Evolutionary conservation across 2,888 invertebrate genomes (phyloP).

Genomic region (Mylabris sibirica): DNA sequence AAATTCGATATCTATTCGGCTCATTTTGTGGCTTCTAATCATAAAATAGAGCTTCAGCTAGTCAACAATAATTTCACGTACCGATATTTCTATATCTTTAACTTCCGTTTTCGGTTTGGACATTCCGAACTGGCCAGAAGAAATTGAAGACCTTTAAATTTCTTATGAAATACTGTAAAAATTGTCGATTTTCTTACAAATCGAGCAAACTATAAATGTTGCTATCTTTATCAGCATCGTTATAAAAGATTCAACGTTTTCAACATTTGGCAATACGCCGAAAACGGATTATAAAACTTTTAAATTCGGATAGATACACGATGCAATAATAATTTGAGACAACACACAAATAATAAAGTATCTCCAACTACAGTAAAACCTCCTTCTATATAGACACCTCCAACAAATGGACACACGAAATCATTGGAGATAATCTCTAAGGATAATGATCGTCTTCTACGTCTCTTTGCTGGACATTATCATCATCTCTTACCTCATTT

Average conservation of each 20-base stretch:
- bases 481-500: too few species aligned
- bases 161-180: constrained; percentile 37
- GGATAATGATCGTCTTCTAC: too few species aligned
- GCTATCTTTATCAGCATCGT: constrained; percentile 15
- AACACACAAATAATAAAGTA: neutral
- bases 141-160: constrained; percentile 42
- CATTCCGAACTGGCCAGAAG: constrained; percentile 30
- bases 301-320: neutral
- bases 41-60: neutral
- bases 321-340: neutral
- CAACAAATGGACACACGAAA: too few species aligned
- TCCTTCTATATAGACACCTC: too few species aligned
- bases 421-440: too few species aligned
- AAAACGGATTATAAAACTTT: neutral
- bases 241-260: neutral
- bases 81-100: neutral
- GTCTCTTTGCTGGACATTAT: too few species aligned
- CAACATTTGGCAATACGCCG: neutral
- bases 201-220: constrained; percentile 15
- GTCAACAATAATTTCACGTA: constrained; percentile 30
- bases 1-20: neutral
- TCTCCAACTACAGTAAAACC: neutral
- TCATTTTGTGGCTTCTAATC: neutral
- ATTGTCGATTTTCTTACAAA: constrained; percentile 23
- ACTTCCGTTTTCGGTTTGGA: constrained; percentile 12